phyloP scores from a whole-genome alignment of 2,888 invertebrate species.

The Coleophora deauratella region DNA sequence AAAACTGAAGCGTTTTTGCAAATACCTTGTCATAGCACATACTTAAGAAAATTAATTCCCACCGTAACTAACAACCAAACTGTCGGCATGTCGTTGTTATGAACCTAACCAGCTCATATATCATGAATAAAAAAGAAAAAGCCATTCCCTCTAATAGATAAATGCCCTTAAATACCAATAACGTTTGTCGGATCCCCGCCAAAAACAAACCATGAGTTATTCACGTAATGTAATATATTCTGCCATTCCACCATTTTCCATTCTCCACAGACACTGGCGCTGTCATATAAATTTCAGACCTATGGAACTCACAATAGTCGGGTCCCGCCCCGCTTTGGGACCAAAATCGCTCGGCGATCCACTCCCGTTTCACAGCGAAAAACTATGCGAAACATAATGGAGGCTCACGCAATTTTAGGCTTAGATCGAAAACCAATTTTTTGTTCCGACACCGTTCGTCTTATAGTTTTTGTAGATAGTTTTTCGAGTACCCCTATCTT shows the following conservation, averaged over 20 bases:
- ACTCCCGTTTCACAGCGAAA: constrained; percentile 35
- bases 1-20: no score
- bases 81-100: constrained; percentile 52
- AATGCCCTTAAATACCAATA: constrained; percentile 71
- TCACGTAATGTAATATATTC: constrained; percentile 64
- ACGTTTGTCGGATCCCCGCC: constrained; percentile 70
- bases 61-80: constrained; percentile 49
- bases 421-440: constrained; percentile 46
- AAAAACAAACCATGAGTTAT: constrained; percentile 75
- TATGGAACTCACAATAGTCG: constrained; percentile 70
- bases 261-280: constrained; percentile 70
- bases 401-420: constrained; percentile 45
- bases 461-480: constrained; percentile 65
- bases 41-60: constrained; percentile 56
- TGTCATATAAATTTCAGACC: constrained; percentile 73
- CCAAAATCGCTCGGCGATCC: constrained; percentile 53
- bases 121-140: constrained; percentile 46
- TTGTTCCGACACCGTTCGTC: constrained; percentile 48
- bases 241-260: constrained; percentile 71
- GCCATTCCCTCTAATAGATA: constrained; percentile 56
- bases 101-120: constrained; percentile 50
- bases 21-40: constrained; percentile 23
- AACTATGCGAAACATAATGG: constrained; percentile 25
- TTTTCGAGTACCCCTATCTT: constrained; percentile 61
- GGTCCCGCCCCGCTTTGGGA: constrained; percentile 43